Conservation (phyloP, 2,797 vertebrate genomes). For the Neoniphon sammara region DNA sequence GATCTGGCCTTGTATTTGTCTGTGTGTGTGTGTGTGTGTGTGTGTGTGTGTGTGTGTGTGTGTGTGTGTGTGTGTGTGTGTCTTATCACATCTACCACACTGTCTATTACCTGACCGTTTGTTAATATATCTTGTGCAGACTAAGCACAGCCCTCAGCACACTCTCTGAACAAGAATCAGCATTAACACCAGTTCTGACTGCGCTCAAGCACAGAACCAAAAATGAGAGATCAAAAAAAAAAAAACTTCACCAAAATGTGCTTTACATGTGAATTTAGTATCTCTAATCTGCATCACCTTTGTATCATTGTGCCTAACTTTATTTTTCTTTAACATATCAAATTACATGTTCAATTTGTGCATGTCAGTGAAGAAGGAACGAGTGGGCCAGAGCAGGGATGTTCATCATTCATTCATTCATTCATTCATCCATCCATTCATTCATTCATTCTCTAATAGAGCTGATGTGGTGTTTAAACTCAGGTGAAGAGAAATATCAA, state of each 20-base stretch:
- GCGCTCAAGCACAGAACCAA: no score
- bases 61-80: background rate
- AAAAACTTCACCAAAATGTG: no score
- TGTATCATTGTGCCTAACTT: background rate
- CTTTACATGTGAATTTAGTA: no score
- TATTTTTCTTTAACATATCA: no score
- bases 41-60: slow-evolving; percentile 3
- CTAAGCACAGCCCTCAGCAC: background rate
- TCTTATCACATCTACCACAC: background rate
- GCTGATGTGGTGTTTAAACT: no score
- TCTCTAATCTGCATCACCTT: background rate
- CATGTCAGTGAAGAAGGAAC: no score
- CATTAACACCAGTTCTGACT: background rate
- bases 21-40: slow-evolving; percentile 9
- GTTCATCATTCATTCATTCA: no score
- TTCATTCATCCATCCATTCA: background rate
- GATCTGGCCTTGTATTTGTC: background rate
- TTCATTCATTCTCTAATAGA: no score
- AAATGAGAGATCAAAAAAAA: no score
- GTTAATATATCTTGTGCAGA: background rate
- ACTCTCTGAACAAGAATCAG: background rate
- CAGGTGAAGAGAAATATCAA: no score
- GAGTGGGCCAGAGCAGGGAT: no score
- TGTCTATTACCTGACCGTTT: background rate
- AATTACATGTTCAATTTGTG: no score